phyloP scores from a whole-genome alignment of 1,140 invertebrate species.

The Drosophila nikananu region DNA sequence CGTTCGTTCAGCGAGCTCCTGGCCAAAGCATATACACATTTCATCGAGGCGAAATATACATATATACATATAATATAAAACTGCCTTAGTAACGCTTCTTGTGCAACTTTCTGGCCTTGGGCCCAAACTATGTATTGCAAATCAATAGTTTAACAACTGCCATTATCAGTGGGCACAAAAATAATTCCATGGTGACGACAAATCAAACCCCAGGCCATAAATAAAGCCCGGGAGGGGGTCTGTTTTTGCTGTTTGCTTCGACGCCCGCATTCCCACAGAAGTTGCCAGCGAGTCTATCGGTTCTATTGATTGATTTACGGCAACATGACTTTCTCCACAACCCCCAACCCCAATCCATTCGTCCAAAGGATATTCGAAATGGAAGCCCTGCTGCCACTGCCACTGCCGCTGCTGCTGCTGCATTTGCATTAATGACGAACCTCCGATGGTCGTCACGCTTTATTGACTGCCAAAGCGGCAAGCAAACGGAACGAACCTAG shows the following conservation, averaged over 20 bases:
- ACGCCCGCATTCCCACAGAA: slow-evolving; percentile 54
- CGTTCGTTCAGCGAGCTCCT: slow-evolving; percentile 21
- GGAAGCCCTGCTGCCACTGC: background rate
- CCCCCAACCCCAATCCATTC: background rate
- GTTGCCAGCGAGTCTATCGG: slow-evolving; percentile 12
- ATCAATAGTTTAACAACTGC: slow-evolving; percentile 15
- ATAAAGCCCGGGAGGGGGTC: background rate
- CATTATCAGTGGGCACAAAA: slow-evolving; percentile 3
- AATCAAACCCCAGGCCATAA: slow-evolving; percentile 10
- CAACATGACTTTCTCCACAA: slow-evolving; percentile 25
- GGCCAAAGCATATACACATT: background rate
- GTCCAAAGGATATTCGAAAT: slow-evolving; percentile 41
- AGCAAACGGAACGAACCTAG: slow-evolving; percentile 18
- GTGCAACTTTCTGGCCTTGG: slow-evolving; percentile 7
- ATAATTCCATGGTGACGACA: slow-evolving; percentile 36
- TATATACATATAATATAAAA: background rate
- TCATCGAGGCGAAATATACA: background rate
- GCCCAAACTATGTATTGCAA: slow-evolving; percentile 11
- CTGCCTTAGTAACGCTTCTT: background rate
- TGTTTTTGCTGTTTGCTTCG: background rate
- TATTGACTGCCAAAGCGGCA: slow-evolving; percentile 61
- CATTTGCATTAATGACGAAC: slow-evolving; percentile 65
- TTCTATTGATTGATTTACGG: slow-evolving; percentile 74
- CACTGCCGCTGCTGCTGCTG: background rate
- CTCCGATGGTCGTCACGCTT: slow-evolving; percentile 58